phyloP scores from a whole-genome alignment of 2,888 invertebrate genomes.

The Therioaphis trifolii region DNA sequence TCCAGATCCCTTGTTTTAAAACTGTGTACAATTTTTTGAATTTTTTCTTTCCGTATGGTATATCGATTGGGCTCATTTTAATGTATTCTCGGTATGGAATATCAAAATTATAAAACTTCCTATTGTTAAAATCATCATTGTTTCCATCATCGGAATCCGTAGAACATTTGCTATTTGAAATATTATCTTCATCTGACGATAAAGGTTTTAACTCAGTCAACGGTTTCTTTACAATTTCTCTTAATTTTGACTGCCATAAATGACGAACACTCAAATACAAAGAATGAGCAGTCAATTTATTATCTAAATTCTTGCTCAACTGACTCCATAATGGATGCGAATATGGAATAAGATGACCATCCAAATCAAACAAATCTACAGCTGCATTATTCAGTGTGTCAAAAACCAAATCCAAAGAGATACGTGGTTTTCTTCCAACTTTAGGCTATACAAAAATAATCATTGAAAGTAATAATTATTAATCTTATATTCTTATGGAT shows the following conservation, averaged over 20 bases:
- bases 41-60: not conserved
- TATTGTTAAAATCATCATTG: not conserved
- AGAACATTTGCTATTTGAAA: not conserved
- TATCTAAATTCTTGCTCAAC: not conserved
- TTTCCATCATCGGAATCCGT: not conserved
- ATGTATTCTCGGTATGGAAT: not conserved
- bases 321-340: slow-evolving; percentile 7
- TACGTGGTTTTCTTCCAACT: no score
- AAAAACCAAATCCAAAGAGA: no score
- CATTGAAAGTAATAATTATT: no score
- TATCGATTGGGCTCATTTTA: not conserved
- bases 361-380: no score
- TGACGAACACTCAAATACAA: not conserved
- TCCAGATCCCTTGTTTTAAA: not conserved
- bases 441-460: no score
- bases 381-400: no score
- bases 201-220: not conserved
- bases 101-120: not conserved
- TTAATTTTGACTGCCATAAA: not conserved
- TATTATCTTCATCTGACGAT: not conserved
- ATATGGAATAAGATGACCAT: slow-evolving; percentile 5
- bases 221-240: not conserved
- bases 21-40: not conserved
- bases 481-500: no score
- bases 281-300: no score